phyloP scores from a whole-genome alignment of 2,797 vertebrate genomes.

The Brachyalestes nurse region DNA sequence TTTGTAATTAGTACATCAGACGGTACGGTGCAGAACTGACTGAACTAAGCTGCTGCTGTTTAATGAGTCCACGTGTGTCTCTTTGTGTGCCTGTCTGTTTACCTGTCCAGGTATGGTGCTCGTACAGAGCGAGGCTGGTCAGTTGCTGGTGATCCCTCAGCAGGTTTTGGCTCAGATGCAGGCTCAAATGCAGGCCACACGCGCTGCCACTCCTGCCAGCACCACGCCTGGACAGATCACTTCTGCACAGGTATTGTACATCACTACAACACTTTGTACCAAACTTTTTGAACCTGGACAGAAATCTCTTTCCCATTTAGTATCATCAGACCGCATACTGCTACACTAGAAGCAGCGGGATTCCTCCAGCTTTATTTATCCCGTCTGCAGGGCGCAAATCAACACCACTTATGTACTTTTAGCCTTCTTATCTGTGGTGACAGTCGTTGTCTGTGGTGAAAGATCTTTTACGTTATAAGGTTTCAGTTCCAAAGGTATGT shows the following conservation, averaged over 20 bases:
- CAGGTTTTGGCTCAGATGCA: constrained; percentile 95
- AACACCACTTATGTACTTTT: too few species aligned
- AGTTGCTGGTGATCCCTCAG: constrained; percentile 94
- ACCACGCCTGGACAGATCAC: constrained; percentile 86
- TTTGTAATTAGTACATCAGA: background rate
- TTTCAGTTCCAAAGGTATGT: too few species aligned
- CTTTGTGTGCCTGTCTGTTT: constrained; percentile 15
- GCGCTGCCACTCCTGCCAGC: constrained; percentile 85
- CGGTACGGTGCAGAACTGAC: background rate
- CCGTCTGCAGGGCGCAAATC: too few species aligned
- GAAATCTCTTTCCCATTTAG: background rate
- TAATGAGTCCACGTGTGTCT: background rate
- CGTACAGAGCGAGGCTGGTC: constrained; percentile 92
- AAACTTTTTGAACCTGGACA: background rate
- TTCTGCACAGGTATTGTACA: constrained; percentile 83
- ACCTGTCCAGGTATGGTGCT: constrained; percentile 89
- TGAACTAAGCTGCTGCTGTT: background rate
- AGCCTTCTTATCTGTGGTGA: too few species aligned
- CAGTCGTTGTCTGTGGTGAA: too few species aligned
- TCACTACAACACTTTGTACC: background rate
- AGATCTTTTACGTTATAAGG: too few species aligned
- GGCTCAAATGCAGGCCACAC: constrained; percentile 83
- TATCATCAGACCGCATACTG: too few species aligned
- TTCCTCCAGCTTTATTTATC: too few species aligned
- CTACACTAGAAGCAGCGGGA: too few species aligned